phyloP scores from a whole-genome alignment of 2,797 vertebrate species.

The Poeciliopsis turneri region DNA sequence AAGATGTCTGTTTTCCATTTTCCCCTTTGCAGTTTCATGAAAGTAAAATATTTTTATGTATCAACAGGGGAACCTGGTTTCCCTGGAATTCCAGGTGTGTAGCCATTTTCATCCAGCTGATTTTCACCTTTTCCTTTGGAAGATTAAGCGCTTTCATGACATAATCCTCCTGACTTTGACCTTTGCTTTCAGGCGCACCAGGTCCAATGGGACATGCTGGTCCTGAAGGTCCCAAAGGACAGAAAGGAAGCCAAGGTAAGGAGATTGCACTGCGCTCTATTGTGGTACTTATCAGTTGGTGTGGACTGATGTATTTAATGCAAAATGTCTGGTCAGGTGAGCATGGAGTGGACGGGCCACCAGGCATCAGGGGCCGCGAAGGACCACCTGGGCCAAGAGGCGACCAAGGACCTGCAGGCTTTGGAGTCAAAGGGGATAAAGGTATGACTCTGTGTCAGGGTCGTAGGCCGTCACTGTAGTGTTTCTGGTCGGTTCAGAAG shows the following conservation, averaged over 20 bases:
- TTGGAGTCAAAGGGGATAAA: conserved; percentile 91
- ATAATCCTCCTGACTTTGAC: conserved; percentile 39
- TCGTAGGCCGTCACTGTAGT: neutral
- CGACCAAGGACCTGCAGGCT: conserved; percentile 85
- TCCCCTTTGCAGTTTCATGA: neutral
- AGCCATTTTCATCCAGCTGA: conserved; percentile 14
- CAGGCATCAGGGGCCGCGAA: conserved; percentile 90
- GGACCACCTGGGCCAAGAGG: conserved; percentile 88
- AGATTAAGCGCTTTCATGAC: neutral
- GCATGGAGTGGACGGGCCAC: conserved; percentile 86
- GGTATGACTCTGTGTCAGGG: conserved; percentile 70
- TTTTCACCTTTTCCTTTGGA: neutral
- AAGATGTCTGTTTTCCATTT: neutral
- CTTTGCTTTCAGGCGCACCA: conserved; percentile 78
- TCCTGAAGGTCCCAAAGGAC: conserved; percentile 90
- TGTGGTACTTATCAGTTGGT: neutral
- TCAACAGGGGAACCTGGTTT: conserved; percentile 87
- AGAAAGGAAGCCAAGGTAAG: conserved; percentile 92
- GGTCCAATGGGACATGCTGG: conserved; percentile 86
- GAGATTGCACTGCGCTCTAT: neutral
- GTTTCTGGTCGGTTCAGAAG: neutral
- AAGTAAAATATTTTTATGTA: conserved; percentile 10
- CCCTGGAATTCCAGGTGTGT: conserved; percentile 87
- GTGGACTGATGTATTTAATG: neutral
- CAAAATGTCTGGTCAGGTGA: conserved; percentile 83